Evolutionary conservation across 2,888 invertebrate species (phyloP).

Genomic region (Tuberolachnus salignus): DNA sequence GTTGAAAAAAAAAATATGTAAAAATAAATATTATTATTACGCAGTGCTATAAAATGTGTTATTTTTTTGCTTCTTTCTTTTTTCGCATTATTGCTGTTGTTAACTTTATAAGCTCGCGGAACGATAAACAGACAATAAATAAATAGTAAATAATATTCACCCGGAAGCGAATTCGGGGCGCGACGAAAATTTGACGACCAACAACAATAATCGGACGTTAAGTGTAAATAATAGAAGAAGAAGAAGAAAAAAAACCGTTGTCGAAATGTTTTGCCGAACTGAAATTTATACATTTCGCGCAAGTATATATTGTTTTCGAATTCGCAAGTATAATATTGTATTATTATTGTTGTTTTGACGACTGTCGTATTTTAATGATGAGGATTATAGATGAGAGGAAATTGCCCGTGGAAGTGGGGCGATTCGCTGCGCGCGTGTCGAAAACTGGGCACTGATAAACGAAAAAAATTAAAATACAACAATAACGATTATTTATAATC

Average conservation of each 20-base stretch:
- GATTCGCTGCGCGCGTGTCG: not conserved
- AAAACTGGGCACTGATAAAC: not conserved
- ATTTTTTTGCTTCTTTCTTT: not conserved
- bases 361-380: not conserved
- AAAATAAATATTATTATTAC: not conserved
- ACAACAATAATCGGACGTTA: not conserved
- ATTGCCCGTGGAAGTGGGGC: not conserved
- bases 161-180: not conserved
- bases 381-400: not conserved
- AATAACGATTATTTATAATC: not conserved
- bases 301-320: not conserved
- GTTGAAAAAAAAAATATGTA: not conserved
- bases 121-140: not conserved
- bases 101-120: not conserved
- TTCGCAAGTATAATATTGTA: too few relatives aligned
- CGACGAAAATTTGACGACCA: not conserved
- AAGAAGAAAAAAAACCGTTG: constrained; percentile 1
- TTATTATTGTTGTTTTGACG: not conserved
- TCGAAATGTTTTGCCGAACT: not conserved
- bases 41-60: constrained; percentile 4
- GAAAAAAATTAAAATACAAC: not conserved
- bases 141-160: not conserved
- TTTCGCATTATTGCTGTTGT: not conserved
- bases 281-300: constrained; percentile 11
- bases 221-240: not conserved